Conservation (phyloP, 2,888 invertebrate genomes). For the Eristalis intricaria region DNA sequence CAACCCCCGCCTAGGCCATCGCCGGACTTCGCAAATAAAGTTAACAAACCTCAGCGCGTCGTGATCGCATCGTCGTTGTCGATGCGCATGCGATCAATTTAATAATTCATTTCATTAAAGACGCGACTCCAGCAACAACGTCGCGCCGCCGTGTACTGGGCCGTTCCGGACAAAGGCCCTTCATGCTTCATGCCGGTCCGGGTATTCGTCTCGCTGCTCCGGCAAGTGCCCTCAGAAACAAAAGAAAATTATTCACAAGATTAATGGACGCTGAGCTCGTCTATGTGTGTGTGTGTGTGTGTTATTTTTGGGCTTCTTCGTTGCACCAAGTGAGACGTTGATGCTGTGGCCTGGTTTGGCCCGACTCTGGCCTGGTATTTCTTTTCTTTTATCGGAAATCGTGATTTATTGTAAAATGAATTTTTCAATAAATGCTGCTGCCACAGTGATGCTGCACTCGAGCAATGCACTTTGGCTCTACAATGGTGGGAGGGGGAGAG, state of each 20-base stretch:
- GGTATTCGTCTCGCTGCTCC: not conserved
- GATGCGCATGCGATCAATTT: conserved; percentile 31
- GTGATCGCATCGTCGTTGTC: conserved; percentile 9
- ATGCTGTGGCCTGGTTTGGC: not conserved
- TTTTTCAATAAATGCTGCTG: conserved; percentile 58
- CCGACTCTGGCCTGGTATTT: conserved; percentile 48
- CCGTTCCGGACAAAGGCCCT: conserved; percentile 32
- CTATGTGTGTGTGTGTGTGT: not conserved
- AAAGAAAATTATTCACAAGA: conserved; percentile 60
- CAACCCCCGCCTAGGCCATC: not conserved
- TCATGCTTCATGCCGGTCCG: not conserved
- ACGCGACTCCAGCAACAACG: not conserved
- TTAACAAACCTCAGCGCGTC: not conserved
- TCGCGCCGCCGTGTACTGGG: not conserved
- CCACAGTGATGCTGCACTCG: conserved; percentile 23
- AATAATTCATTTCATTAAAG: conserved; percentile 48
- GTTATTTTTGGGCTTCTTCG: not conserved
- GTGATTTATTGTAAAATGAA: conserved; percentile 69
- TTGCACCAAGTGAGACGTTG: not conserved
- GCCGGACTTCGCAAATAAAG: not conserved
- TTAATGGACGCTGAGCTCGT: conserved; percentile 36
- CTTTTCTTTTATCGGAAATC: conserved; percentile 64
- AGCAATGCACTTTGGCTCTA: conserved; percentile 15
- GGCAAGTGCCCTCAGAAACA: conserved; percentile 55
- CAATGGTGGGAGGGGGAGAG: conserved; percentile 6